These are phyloP conservation scores for Muricea muricata DNA, from an alignment of 92 coral and sea anemone genomes.

Conservation along the genomic window DNA sequence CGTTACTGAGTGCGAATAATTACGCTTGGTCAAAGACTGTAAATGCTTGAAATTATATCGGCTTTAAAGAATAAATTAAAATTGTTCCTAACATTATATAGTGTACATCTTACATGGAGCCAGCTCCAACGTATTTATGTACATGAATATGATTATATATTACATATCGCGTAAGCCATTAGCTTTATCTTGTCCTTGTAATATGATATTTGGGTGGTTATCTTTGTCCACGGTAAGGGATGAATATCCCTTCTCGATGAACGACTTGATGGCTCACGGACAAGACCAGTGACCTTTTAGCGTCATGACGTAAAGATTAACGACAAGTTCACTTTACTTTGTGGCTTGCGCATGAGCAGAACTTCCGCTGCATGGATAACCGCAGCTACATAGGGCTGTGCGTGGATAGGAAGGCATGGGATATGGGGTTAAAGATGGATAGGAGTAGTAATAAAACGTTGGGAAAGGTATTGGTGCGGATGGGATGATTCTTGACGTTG, in stretches of 20 bases:
- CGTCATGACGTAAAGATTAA: not conserved
- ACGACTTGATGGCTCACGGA: not conserved
- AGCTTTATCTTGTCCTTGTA: not conserved
- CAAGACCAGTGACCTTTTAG: not conserved
- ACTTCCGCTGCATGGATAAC: slow-evolving; percentile 43
- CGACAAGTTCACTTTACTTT: not conserved
- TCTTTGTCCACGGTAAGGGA: not conserved
- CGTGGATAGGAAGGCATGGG: slow-evolving; percentile 48
- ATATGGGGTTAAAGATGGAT: slow-evolving; percentile 37
- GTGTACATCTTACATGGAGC: not conserved
- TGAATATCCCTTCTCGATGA: not conserved
- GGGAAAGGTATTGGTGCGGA: slow-evolving; percentile 33
- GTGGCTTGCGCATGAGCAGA: slow-evolving; percentile 19
- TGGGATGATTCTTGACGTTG: slow-evolving; percentile 43
- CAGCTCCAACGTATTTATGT: not conserved
- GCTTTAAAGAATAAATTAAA: not conserved
- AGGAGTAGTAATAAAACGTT: slow-evolving; percentile 35
- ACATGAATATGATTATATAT: not conserved
- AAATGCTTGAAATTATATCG: not conserved
- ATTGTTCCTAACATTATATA: not conserved
- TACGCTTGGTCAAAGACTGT: not conserved
- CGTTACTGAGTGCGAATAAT: no score
- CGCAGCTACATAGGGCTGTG: slow-evolving; percentile 38
- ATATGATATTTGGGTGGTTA: not conserved
- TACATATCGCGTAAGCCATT: not conserved